A percentile compares a stretch with the other conserved stretches of the same genome.
phyloP scores from a whole-genome alignment of 2,113 vertebrate species.

The Tympanuchus pallidicinctus region DNA sequence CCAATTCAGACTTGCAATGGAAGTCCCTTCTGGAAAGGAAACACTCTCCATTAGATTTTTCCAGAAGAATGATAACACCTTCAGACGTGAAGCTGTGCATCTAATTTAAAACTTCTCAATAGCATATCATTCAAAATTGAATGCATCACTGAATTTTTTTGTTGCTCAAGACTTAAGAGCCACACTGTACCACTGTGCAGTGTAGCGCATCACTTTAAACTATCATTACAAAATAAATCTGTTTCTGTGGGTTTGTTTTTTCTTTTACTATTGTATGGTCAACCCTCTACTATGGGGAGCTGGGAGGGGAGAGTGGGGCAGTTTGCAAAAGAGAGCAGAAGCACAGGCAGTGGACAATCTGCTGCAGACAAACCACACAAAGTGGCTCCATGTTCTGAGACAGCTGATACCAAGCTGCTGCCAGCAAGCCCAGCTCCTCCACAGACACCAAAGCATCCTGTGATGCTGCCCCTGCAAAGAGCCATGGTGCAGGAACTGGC shows the following conservation, averaged over 20 bases:
- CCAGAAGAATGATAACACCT: not conserved
- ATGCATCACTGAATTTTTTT: not conserved
- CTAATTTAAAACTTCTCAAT: not conserved
- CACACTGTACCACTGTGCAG: not conserved
- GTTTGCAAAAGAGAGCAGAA: not conserved
- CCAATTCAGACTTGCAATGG: not conserved
- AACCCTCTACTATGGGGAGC: not conserved
- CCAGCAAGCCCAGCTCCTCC: not conserved
- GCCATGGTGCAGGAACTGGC: not conserved
- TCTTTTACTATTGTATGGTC: not conserved
- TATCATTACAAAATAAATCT: not conserved
- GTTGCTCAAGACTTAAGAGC: not conserved
- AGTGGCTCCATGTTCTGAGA: not conserved
- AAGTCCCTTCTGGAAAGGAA: not conserved
- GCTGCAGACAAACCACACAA: not conserved
- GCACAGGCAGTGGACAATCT: not conserved
- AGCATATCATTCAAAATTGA: not conserved
- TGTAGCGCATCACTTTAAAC: not conserved
- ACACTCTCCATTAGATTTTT: not conserved
- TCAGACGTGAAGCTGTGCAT: not conserved
- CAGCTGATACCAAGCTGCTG: fast-evolving
- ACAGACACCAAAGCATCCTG: not conserved
- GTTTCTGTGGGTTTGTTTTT: not conserved
- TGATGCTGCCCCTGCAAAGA: not conserved
- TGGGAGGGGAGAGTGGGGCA: not conserved